A percentile compares a stretch with the other conserved stretches of the same genome.
Conservation (phyloP, 2,797 vertebrate genomes). For the Trematomus bernacchii region DNA sequence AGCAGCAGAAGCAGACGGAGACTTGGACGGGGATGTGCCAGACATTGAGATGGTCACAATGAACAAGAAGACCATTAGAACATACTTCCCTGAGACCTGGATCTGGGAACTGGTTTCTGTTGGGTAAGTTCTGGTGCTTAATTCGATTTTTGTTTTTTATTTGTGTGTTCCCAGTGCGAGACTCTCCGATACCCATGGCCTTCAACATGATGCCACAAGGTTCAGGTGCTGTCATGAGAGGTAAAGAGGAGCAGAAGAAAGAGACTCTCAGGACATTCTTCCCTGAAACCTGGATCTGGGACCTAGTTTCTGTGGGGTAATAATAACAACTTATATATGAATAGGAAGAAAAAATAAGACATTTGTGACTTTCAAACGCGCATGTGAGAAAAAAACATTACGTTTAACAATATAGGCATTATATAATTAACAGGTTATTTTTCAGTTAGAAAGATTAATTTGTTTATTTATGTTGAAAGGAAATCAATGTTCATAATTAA, state of each 20-base stretch:
- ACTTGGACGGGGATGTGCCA: neutral
- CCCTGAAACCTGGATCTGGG: constrained; percentile 89
- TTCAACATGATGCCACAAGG: constrained; percentile 49
- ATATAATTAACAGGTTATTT: too few relatives aligned
- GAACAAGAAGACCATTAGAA: constrained; percentile 50
- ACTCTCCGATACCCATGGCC: constrained; percentile 45
- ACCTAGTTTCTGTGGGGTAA: constrained; percentile 87
- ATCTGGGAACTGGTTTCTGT: constrained; percentile 64
- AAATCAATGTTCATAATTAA: too few relatives aligned
- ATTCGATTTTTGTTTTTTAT: neutral
- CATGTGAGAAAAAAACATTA: neutral
- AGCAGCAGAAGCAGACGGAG: neutral
- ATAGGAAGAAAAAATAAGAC: neutral
- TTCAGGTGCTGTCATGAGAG: accelerated
- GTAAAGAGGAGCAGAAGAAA: constrained; percentile 30
- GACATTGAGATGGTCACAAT: neutral
- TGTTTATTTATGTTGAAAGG: too few relatives aligned
- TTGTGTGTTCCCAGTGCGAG: constrained; percentile 31
- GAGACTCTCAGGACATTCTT: constrained; percentile 79
- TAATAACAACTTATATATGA: constrained; percentile 12
- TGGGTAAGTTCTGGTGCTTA: constrained; percentile 45
- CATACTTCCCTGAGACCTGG: constrained; percentile 64
- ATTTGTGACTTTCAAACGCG: neutral
- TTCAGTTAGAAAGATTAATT: too few relatives aligned
- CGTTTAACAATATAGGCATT: neutral